Evolutionary conservation across 2,113 vertebrate genomes (phyloP).

Genomic region (Tachycineta bicolor): DNA sequence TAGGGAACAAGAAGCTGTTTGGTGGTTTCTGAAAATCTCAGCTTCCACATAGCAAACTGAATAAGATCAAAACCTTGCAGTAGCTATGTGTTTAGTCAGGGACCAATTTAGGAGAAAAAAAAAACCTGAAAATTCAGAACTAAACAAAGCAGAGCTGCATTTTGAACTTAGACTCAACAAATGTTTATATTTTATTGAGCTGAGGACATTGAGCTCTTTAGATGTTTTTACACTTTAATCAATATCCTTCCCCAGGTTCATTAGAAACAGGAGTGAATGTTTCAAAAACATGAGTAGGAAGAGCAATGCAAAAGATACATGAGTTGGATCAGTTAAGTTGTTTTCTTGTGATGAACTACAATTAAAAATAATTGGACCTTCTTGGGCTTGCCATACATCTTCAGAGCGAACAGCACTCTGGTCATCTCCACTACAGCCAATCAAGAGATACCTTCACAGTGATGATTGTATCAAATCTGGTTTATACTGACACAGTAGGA

Average conservation of each 20-base stretch:
- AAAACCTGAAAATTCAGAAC: not conserved
- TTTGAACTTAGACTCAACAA: not conserved
- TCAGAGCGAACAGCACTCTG: not conserved
- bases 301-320: conserved; percentile 14
- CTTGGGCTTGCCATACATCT: conserved; percentile 44
- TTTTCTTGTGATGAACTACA: conserved; percentile 42
- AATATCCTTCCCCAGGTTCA: not conserved
- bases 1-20: not conserved
- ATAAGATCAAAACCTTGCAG: not conserved
- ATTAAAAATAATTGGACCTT: conserved; percentile 48
- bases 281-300: conserved; percentile 19
- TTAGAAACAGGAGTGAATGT: conserved; percentile 45
- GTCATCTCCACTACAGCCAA: conserved; percentile 51
- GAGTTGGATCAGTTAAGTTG: conserved; percentile 34
- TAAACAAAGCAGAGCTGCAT: not conserved
- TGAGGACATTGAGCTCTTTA: not conserved
- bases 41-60: not conserved
- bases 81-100: not conserved
- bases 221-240: not conserved
- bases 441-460: not conserved
- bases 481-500: conserved; percentile 23
- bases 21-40: not conserved
- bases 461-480: conserved; percentile 21
- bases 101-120: not conserved
- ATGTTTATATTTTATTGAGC: not conserved